A percentile compares a stretch with the other conserved stretches of the same genome.
Evolutionary conservation across 2,888 invertebrate species (phyloP).

Genomic region (Zeuzera pyrina): DNA sequence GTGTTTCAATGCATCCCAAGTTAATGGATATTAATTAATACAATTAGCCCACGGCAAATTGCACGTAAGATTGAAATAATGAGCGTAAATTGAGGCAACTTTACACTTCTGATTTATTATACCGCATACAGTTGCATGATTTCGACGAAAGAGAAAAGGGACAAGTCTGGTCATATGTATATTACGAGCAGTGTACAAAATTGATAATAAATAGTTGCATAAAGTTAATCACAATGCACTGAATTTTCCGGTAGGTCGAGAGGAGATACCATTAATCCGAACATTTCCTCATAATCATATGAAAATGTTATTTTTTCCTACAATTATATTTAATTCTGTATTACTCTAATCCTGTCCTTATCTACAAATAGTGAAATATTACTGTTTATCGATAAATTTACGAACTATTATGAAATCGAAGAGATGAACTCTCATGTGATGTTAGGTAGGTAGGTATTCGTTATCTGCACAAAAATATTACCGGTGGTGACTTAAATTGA

Average conservation of each 20-base stretch:
- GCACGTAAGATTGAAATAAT: conserved; percentile 66
- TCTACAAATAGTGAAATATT: no score
- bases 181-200: conserved; percentile 62
- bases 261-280: conserved; percentile 60
- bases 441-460: no score
- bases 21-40: conserved; percentile 69
- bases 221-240: conserved; percentile 58
- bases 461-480: no score
- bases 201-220: conserved; percentile 71
- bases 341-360: no score
- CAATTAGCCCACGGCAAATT: conserved; percentile 70
- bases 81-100: conserved; percentile 69
- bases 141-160: conserved; percentile 71
- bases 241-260: conserved; percentile 51
- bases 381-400: no score
- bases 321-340: conserved; percentile 39
- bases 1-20: conserved; percentile 51
- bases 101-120: conserved; percentile 73
- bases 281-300: conserved; percentile 60
- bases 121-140: conserved; percentile 61
- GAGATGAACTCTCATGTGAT: no score
- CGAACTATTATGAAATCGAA: no score
- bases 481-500: no score
- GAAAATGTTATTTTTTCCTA: conserved; percentile 38
- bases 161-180: conserved; percentile 52